Conservation (phyloP, 2,888 invertebrate genomes). For the Deilephila porcellus region DNA sequence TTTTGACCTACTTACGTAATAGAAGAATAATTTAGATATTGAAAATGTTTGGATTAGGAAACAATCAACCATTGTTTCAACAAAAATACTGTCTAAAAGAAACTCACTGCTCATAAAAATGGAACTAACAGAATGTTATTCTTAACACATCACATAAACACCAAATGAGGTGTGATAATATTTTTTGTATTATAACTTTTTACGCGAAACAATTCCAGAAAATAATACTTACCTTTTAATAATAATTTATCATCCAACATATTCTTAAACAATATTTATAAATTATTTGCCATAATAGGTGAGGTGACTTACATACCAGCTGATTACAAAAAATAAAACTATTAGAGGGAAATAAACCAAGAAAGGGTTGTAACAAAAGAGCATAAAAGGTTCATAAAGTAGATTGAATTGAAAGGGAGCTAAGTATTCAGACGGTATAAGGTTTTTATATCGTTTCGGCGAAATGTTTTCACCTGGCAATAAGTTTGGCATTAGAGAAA, state of each 20-base stretch:
- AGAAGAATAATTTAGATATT: too few species aligned
- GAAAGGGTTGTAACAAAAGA: slow-evolving; percentile 18
- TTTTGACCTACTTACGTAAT: too few species aligned
- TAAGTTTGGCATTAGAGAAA: neutral
- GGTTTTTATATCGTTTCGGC: neutral
- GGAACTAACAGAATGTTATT: too few species aligned
- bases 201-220: too few species aligned
- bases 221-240: too few species aligned
- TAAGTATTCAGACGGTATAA: slow-evolving; percentile 9
- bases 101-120: too few species aligned
- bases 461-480: neutral
- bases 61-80: too few species aligned
- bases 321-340: slow-evolving; percentile 9
- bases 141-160: too few species aligned
- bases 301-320: neutral
- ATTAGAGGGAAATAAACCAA: neutral
- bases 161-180: too few species aligned
- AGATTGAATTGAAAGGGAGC: slow-evolving; percentile 24
- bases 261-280: neutral
- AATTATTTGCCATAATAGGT: neutral
- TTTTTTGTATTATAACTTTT: too few species aligned
- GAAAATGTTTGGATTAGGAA: too few species aligned
- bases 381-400: slow-evolving; percentile 18
- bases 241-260: neutral
- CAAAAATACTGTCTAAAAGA: too few species aligned